Evolutionary conservation across 2,797 vertebrate species (phyloP).

Genomic region (Leptodactylus fallax): DNA sequence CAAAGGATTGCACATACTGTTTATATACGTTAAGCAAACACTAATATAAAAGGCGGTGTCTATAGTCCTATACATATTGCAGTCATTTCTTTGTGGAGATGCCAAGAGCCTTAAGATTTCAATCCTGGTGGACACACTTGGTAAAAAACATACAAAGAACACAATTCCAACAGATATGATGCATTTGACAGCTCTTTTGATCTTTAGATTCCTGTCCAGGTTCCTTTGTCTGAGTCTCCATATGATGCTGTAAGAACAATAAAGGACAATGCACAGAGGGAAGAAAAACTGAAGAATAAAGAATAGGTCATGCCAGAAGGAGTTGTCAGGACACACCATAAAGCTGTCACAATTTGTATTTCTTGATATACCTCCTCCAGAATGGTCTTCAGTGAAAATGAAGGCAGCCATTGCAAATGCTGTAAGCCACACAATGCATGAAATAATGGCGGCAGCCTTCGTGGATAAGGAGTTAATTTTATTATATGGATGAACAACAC

Average conservation of each 20-base stretch:
- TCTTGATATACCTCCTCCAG: background rate
- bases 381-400: constrained; percentile 67
- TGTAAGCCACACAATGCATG: constrained; percentile 71
- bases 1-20: constrained; percentile 76
- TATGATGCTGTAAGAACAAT: constrained; percentile 72
- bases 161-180: constrained; percentile 68
- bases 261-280: constrained; percentile 74
- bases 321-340: constrained; percentile 61
- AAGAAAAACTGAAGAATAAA: constrained; percentile 76
- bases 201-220: constrained; percentile 69
- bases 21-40: constrained; percentile 77
- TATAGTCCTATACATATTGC: constrained; percentile 62
- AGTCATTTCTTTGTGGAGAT: constrained; percentile 66
- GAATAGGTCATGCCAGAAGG: constrained; percentile 69
- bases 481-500: constrained; percentile 78
- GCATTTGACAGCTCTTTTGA: constrained; percentile 70
- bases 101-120: constrained; percentile 70
- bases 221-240: constrained; percentile 70
- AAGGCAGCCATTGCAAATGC: constrained; percentile 72
- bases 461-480: constrained; percentile 73
- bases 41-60: constrained; percentile 72
- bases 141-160: constrained; percentile 79
- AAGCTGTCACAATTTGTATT: constrained; percentile 74
- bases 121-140: constrained; percentile 71
- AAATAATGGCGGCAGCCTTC: constrained; percentile 63